Evolutionary conservation across 1,140 invertebrate species (phyloP).

Genomic region (Panagrolaimus sp.): DNA sequence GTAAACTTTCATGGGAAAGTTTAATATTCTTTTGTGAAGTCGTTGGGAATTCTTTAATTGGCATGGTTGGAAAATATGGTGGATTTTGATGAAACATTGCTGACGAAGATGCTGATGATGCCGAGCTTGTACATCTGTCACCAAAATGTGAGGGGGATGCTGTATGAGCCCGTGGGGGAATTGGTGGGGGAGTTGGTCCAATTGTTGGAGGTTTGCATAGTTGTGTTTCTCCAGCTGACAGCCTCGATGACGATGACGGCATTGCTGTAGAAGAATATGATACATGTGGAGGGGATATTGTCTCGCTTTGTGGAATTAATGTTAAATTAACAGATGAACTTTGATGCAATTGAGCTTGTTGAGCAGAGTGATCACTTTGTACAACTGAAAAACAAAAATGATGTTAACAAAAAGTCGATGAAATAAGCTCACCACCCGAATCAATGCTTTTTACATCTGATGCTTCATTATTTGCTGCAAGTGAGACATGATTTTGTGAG

Average conservation of each 20-base stretch:
- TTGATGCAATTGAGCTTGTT: conserved; percentile 30
- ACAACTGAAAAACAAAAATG: conserved; percentile 47
- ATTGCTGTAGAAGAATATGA: not conserved
- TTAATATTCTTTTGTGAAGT: not conserved
- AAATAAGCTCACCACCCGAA: conserved; percentile 50
- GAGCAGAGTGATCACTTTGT: conserved; percentile 58
- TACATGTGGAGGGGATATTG: conserved; percentile 18
- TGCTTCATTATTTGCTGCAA: conserved; percentile 21
- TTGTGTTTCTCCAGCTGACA: conserved; percentile 15
- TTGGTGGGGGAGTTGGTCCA: conserved; percentile 45
- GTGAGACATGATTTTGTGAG: conserved; percentile 31
- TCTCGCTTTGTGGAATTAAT: not conserved
- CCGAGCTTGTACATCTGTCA: not conserved
- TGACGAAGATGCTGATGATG: conserved; percentile 19
- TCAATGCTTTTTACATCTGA: conserved; percentile 50
- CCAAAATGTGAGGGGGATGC: conserved; percentile 16
- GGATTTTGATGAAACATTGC: conserved; percentile 9
- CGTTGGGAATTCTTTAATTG: not conserved
- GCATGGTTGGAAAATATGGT: conserved; percentile 9
- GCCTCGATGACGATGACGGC: not conserved
- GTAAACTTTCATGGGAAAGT: conserved; percentile 2
- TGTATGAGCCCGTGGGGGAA: conserved; percentile 44
- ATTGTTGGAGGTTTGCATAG: not conserved
- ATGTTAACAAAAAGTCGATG: not conserved
- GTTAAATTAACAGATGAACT: not conserved